Percentiles rank a stretch among this genome's conserved stretches.
phyloP scores from a whole-genome alignment of 2,888 invertebrate genomes.

The Epinotia bilunana region DNA sequence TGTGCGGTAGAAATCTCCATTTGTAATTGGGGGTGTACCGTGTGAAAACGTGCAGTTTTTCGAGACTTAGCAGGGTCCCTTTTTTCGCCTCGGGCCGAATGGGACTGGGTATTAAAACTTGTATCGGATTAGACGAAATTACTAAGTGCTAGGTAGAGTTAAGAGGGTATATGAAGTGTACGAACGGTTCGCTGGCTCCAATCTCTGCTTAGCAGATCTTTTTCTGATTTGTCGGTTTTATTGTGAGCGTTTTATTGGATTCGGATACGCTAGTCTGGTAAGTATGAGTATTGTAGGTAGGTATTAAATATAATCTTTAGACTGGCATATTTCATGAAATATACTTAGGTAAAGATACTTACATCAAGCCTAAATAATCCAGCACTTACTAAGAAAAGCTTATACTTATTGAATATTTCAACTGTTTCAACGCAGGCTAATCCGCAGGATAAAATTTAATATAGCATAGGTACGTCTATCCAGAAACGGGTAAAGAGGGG shows the following conservation, averaged over 20 bases:
- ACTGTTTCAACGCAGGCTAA: too few relatives aligned
- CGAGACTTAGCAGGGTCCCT: slow-evolving; percentile 75
- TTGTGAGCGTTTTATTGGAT: slow-evolving; percentile 24
- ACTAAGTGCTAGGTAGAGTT: slow-evolving; percentile 76
- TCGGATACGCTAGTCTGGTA: slow-evolving; percentile 5
- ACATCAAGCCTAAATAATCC: neutral
- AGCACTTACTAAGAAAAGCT: neutral
- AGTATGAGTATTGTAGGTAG: neutral
- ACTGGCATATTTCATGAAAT: slow-evolving; percentile 3
- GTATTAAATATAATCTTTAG: neutral
- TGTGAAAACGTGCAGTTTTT: slow-evolving; percentile 81
- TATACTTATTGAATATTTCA: too few relatives aligned
- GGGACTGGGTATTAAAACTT: slow-evolving; percentile 79
- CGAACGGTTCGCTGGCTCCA: slow-evolving; percentile 46
- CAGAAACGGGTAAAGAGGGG: too few relatives aligned
- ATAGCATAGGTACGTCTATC: too few relatives aligned
- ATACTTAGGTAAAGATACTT: neutral
- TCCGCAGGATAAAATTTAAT: too few relatives aligned
- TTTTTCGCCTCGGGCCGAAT: slow-evolving; percentile 78
- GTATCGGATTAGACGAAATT: slow-evolving; percentile 82
- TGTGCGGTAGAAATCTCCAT: slow-evolving; percentile 61
- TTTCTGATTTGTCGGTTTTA: slow-evolving; percentile 27
- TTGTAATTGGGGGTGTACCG: slow-evolving; percentile 68
- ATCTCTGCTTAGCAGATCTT: slow-evolving; percentile 39
- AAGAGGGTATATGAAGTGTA: slow-evolving; percentile 60